These are phyloP conservation scores for Sanderia malayensis DNA, from an alignment of 30 jellyfish, hydroid and myxozoan species.

Conservation along the genomic window DNA sequence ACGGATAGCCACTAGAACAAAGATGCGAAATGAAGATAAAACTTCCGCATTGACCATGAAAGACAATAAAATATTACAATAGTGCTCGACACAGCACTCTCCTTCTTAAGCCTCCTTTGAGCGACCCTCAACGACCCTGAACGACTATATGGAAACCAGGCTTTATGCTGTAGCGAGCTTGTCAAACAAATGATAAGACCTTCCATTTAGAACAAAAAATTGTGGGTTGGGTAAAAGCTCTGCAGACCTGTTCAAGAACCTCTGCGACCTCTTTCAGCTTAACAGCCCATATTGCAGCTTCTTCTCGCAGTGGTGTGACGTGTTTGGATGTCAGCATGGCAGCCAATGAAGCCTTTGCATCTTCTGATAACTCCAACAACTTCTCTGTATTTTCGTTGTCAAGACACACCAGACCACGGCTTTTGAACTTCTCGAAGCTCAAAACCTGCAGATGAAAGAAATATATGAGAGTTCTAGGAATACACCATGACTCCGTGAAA, in stretches of 20 bases:
- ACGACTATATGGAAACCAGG: too few relatives aligned
- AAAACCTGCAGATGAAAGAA: slow-evolving; percentile 61
- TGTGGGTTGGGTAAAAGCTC: too few relatives aligned
- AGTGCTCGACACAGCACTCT: too few relatives aligned
- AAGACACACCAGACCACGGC: slow-evolving; percentile 69
- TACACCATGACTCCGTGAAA: too few relatives aligned
- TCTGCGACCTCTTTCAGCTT: slow-evolving; percentile 78
- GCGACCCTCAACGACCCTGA: too few relatives aligned
- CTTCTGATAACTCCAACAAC: slow-evolving; percentile 61
- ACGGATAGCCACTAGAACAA: slow-evolving; percentile 87
- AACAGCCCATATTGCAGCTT: slow-evolving; percentile 88
- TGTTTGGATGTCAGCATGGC: slow-evolving; percentile 80
- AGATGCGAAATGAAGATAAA: slow-evolving; percentile 5
- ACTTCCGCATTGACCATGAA: too few relatives aligned
- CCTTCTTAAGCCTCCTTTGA: too few relatives aligned
- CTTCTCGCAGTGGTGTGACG: slow-evolving; percentile 79
- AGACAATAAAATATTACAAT: too few relatives aligned
- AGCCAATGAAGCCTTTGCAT: slow-evolving; percentile 77
- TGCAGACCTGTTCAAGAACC: slow-evolving; percentile 76
- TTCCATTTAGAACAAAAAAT: too few relatives aligned
- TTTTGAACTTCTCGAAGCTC: slow-evolving; percentile 61
- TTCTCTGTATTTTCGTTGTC: slow-evolving; percentile 71
- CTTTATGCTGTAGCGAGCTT: too few relatives aligned
- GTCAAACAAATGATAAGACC: too few relatives aligned
- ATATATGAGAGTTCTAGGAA: too few relatives aligned